Base-by-base conservation (phyloP, 2,888 invertebrate genomes). In the Agrotis exclamationis region DNA sequence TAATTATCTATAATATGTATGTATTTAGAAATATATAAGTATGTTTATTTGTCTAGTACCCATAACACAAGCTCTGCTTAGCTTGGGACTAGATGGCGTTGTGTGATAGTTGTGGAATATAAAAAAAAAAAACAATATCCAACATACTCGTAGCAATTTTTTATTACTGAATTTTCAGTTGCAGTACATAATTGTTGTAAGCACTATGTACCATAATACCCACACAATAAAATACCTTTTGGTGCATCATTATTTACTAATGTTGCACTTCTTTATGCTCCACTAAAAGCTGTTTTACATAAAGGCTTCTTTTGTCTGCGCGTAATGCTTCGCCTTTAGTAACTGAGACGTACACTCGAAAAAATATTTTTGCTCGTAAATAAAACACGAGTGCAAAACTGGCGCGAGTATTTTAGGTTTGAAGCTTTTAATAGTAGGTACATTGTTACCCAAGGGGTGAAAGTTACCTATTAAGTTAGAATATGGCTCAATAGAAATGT, bases 301-400 rank as follows among this genome's bases (percentile, higher is more conserved):
- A 18, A 18, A 33, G 22, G 1, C 2, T 2, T 45, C 0, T 33
- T 57, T 47, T 59, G 18, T 51, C 6, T 45, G 2, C 4, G 13
- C 5, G 2, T 18, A 44, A 48, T 44, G 14, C 14, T 24, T 11
- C 18, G 20, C 9, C 9, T 57, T 33, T 45, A 51, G 33, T 45
- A 70, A 45, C 70, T 51, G 16, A 50, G 50, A n/a, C 48, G 53
- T 22, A 56, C 11, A 44, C 44, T 20, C 13, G 22, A 59, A 53
- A 69, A 45, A 33, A n/a, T 33, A 22, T 51, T 69, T 57, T 44
- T 16, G 4, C 45, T 22, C 22, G 16, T 2, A 70, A 58, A 33
- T 45, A 45, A 70, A 70, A 58, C 33, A 47, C 59, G 53, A 70
- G 59, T 18, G 70, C 22, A 39, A 53, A 33, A 47, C 3, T 39